Percentiles rank a stretch among this genome's conserved stretches.
These are phyloP conservation scores for Xiphias gladius DNA, from an alignment of 2,113 vertebrate genomes.

Conservation along the genomic window DNA sequence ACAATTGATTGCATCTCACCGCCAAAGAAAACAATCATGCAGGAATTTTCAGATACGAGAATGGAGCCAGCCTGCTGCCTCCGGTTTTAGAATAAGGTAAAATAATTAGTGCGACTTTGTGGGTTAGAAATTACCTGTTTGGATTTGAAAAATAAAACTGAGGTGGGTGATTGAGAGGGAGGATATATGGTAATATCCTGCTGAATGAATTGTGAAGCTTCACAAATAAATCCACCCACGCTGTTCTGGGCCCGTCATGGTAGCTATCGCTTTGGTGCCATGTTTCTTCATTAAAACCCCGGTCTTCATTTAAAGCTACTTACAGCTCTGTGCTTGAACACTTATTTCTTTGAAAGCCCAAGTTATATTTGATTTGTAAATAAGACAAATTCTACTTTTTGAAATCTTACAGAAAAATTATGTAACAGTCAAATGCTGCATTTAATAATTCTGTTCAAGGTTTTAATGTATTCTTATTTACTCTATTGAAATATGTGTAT, in stretches of 20 bases:
- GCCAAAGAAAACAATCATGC: background rate
- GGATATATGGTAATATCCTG: slow-evolving; percentile 37
- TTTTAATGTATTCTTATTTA: too few relatives aligned
- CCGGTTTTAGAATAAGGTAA: slow-evolving; percentile 20
- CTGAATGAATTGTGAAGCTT: slow-evolving; percentile 47
- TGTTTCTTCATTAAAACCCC: slow-evolving; percentile 21
- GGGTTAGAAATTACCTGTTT: slow-evolving; percentile 44
- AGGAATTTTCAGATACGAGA: background rate
- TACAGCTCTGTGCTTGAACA: background rate
- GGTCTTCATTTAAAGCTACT: background rate
- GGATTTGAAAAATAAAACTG: slow-evolving; percentile 28
- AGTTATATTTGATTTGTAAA: background rate
- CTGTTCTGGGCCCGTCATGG: slow-evolving; percentile 56
- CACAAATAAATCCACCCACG: slow-evolving; percentile 71
- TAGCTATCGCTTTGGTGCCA: slow-evolving; percentile 2
- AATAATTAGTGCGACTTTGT: slow-evolving; percentile 42
- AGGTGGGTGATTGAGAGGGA: slow-evolving; percentile 60
- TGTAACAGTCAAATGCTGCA: too few relatives aligned
- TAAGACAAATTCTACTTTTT: background rate
- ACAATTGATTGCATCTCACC: slow-evolving; percentile 28
- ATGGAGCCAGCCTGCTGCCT: background rate
- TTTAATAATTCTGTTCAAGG: too few relatives aligned
- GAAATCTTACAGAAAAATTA: background rate
- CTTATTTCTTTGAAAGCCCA: background rate
- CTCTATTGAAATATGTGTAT: too few relatives aligned